phyloP scores from a whole-genome alignment of 2,113 vertebrate species.

The Lophura nycthemera region DNA sequence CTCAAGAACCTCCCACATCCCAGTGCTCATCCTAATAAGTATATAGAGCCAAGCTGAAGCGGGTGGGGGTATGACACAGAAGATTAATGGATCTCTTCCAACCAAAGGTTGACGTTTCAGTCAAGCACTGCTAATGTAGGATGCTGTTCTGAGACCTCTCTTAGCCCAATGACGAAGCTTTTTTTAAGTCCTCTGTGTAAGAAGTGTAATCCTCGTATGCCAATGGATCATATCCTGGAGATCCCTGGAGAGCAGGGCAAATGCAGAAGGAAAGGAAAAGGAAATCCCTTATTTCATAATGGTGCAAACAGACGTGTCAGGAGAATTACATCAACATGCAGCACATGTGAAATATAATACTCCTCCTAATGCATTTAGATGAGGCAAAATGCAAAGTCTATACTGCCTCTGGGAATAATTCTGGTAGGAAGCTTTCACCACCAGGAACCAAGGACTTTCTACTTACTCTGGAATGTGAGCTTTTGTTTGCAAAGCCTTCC shows the following conservation, averaged over 20 bases:
- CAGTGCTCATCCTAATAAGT: background rate
- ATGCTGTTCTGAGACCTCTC: background rate
- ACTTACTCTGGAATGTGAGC: slow-evolving; percentile 63
- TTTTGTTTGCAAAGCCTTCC: slow-evolving; percentile 67
- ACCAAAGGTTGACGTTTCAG: background rate
- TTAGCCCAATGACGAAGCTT: slow-evolving; percentile 39
- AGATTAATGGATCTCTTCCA: slow-evolving; percentile 24
- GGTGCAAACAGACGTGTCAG: slow-evolving; percentile 73
- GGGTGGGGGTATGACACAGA: fast-evolving
- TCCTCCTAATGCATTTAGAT: slow-evolving; percentile 70
- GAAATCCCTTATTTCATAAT: slow-evolving; percentile 75
- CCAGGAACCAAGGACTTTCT: slow-evolving; percentile 63
- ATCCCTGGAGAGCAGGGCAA: slow-evolving; percentile 22
- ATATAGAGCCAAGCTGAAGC: background rate
- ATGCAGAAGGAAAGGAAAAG: slow-evolving; percentile 71
- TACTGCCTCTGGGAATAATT: slow-evolving; percentile 72
- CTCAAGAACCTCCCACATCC: background rate
- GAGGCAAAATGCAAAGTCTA: slow-evolving; percentile 66
- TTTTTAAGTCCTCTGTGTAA: slow-evolving; percentile 55
- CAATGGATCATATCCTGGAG: slow-evolving; percentile 43
- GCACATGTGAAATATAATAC: slow-evolving; percentile 68
- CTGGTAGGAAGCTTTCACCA: slow-evolving; percentile 64
- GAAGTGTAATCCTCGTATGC: slow-evolving; percentile 56
- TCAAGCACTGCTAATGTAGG: background rate
- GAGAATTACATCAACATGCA: slow-evolving; percentile 72